Percentiles rank a stretch among this genome's conserved stretches.
These are phyloP conservation scores for Rhinolophus sinicus DNA, from an alignment of 2,113 vertebrate species.

Conservation along the genomic window DNA sequence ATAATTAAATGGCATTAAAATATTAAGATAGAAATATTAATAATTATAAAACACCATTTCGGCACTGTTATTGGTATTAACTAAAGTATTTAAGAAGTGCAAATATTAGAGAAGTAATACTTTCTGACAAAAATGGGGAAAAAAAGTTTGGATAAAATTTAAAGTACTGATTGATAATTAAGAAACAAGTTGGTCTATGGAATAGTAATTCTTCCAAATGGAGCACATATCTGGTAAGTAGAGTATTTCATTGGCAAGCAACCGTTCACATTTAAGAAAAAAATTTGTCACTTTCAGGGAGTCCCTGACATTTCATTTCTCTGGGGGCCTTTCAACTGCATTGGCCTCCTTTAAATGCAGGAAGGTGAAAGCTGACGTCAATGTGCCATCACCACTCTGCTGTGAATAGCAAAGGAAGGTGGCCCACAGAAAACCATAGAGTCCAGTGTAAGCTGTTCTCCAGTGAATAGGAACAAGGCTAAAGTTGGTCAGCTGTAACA, in stretches of 20 bases:
- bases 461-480: constrained; percentile 90
- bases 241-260: neutral
- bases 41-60: neutral
- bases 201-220: neutral
- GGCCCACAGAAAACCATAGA: constrained; percentile 95
- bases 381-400: constrained; percentile 91
- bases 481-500: constrained; percentile 93
- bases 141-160: constrained; percentile 14
- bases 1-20: constrained; percentile 2
- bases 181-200: neutral
- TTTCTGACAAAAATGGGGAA: neutral
- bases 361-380: constrained; percentile 84
- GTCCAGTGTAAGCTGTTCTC: constrained; percentile 92
- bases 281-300: neutral
- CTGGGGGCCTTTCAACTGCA: constrained; percentile 63
- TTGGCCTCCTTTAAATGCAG: constrained; percentile 65
- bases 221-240: neutral
- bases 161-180: neutral
- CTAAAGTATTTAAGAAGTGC: neutral
- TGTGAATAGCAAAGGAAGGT: constrained; percentile 94
- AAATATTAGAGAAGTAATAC: constrained; percentile 1
- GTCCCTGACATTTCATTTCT: constrained; percentile 73
- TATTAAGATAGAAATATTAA: constrained; percentile 23
- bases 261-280: neutral
- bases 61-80: neutral